Evolutionary conservation across 2,888 invertebrate genomes (phyloP).

Genomic region (Baronia brevicornis): DNA sequence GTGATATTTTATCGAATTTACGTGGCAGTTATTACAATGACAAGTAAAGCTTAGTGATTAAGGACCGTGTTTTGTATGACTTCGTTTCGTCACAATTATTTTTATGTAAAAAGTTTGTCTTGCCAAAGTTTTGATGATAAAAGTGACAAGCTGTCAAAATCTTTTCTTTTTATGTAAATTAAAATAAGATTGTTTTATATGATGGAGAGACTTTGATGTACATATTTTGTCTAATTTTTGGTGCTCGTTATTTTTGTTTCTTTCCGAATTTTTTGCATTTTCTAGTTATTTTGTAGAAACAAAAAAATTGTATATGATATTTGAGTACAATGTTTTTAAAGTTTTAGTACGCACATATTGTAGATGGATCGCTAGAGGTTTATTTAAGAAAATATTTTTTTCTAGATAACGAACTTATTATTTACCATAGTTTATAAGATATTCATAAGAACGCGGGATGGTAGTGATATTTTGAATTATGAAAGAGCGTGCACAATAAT

Average conservation of each 20-base stretch:
- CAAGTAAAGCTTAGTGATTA: conserved; percentile 29
- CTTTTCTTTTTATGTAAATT: conserved; percentile 16
- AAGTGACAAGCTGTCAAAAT: conserved; percentile 5
- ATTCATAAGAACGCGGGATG: conserved; percentile 36
- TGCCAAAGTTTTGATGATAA: conserved; percentile 58
- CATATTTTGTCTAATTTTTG: conserved; percentile 27
- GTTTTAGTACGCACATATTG: conserved; percentile 24
- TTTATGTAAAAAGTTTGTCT: conserved; percentile 32
- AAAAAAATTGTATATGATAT: conserved; percentile 17
- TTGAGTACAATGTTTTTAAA: conserved; percentile 26
- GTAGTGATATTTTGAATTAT: conserved; percentile 34
- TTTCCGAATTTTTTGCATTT: conserved; percentile 32
- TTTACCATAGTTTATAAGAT: conserved; percentile 38
- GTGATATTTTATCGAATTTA: conserved; percentile 72
- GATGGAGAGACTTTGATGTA: conserved; percentile 18
- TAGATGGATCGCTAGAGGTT: conserved; percentile 27
- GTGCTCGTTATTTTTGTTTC: conserved; percentile 38
- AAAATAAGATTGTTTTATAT: conserved; percentile 19
- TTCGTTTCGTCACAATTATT: conserved; percentile 31
- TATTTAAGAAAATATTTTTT: conserved; percentile 22
- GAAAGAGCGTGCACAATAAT: conserved; percentile 38
- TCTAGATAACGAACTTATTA: conserved; percentile 26
- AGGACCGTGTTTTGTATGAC: conserved; percentile 24
- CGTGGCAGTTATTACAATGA: conserved; percentile 45
- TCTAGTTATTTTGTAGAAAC: conserved; percentile 16